Percentiles rank a stretch among this genome's conserved stretches.
phyloP scores from a whole-genome alignment of 2,113 vertebrate genomes.

The Periophthalmus modestus region DNA sequence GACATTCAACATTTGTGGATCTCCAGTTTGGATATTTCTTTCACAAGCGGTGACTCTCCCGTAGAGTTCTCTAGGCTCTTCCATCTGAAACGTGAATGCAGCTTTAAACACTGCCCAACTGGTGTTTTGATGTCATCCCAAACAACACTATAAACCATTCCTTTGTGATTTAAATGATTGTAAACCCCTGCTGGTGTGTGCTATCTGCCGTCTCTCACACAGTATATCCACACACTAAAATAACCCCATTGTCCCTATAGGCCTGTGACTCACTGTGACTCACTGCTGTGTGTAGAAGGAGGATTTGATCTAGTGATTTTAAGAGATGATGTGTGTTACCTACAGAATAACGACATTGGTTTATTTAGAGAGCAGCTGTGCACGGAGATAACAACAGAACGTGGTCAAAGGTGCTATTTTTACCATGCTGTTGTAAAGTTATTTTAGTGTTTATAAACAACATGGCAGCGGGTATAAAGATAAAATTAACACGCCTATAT shows the following conservation, averaged over 20 bases:
- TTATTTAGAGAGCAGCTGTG: neutral
- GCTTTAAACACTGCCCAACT: neutral
- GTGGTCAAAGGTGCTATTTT: too few relatives aligned
- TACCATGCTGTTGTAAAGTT: neutral
- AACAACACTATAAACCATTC: slow-evolving; percentile 6
- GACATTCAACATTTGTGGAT: too few relatives aligned
- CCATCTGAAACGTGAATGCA: too few relatives aligned
- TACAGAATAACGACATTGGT: neutral
- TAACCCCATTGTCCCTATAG: slow-evolving; percentile 22
- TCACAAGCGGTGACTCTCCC: too few relatives aligned
- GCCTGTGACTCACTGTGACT: slow-evolving; percentile 13
- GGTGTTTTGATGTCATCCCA: neutral
- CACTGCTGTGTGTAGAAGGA: slow-evolving; percentile 9
- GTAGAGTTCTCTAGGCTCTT: too few relatives aligned
- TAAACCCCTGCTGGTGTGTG: slow-evolving; percentile 8
- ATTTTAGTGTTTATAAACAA: neutral
- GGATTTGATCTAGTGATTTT: slow-evolving; percentile 1
- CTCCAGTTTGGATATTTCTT: too few relatives aligned
- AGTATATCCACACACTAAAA: slow-evolving; percentile 33
- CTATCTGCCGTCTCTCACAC: slow-evolving; percentile 46
- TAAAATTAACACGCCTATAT: neutral
- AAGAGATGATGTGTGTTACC: neutral
- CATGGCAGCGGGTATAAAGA: neutral
- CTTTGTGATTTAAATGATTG: slow-evolving; percentile 25
- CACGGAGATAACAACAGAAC: neutral